These are phyloP conservation scores for Tetramorium parvispinum DNA, from an alignment of 1,140 invertebrate species.

Conservation along the genomic window DNA sequence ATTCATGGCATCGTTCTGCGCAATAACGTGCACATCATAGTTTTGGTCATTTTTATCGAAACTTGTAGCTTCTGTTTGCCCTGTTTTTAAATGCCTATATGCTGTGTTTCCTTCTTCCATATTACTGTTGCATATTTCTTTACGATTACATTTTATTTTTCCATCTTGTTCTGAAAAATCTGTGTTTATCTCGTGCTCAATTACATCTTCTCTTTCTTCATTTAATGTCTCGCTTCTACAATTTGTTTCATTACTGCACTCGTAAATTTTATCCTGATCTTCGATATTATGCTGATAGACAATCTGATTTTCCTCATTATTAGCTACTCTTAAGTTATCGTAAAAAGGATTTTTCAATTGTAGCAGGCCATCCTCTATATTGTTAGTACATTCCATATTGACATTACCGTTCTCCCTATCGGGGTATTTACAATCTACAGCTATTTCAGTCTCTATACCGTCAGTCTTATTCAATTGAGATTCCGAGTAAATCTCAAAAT, in stretches of 20 bases:
- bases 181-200: conserved; percentile 16
- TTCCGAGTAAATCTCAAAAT: conserved; percentile 66
- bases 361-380: conserved; percentile 32
- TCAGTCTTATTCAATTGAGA: conserved; percentile 74
- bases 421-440: conserved; percentile 59
- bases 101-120: conserved; percentile 30
- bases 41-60: conserved; percentile 45
- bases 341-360: conserved; percentile 61
- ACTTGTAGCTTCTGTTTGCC: conserved; percentile 48
- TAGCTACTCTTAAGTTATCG: conserved; percentile 51
- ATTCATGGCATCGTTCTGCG: conserved; percentile 44
- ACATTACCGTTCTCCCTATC: conserved; percentile 30
- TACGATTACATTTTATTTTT: neutral
- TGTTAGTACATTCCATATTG: conserved; percentile 31
- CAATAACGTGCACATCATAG: conserved; percentile 32
- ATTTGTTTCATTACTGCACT: conserved; percentile 19
- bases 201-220: conserved; percentile 21
- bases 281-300: conserved; percentile 52
- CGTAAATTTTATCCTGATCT: conserved; percentile 9
- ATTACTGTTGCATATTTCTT: neutral
- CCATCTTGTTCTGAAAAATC: conserved; percentile 42
- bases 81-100: conserved; percentile 51
- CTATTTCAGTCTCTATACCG: conserved; percentile 72
- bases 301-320: conserved; percentile 34
- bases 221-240: conserved; percentile 50